Percentiles rank a stretch among this genome's conserved stretches.
These are phyloP conservation scores for Troides oblongomaculatus DNA, from an alignment of 2,888 invertebrate species.

Conservation along the genomic window DNA sequence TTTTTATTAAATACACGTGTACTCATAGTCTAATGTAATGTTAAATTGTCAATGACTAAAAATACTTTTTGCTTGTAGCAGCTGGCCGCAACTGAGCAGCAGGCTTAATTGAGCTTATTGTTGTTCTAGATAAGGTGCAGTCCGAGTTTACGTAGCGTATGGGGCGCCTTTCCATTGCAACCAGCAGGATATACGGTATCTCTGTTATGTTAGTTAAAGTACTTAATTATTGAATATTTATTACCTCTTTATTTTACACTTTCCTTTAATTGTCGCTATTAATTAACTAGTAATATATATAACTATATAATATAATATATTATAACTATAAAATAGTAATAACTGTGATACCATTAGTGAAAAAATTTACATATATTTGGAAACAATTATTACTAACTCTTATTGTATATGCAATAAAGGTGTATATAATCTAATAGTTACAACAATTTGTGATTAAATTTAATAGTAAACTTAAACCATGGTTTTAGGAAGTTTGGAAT, in stretches of 20 bases:
- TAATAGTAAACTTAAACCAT: too few relatives aligned
- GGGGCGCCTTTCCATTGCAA: conserved; percentile 1
- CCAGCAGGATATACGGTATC: conserved; percentile 1
- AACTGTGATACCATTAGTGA: background rate
- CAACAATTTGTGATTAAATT: too few relatives aligned
- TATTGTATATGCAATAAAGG: too few relatives aligned
- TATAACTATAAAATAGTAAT: background rate
- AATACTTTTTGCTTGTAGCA: conserved; percentile 5
- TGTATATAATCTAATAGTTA: too few relatives aligned
- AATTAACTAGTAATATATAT: too few relatives aligned
- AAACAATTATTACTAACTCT: too few relatives aligned
- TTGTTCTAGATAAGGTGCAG: conserved; percentile 38
- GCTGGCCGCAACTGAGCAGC: conserved; percentile 17
- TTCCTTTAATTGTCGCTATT: background rate
- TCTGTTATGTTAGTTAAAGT: background rate
- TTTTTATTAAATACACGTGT: background rate
- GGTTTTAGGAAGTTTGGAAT: too few relatives aligned
- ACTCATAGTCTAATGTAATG: background rate
- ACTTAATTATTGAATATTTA: too few relatives aligned
- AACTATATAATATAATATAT: too few relatives aligned
- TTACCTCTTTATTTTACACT: too few relatives aligned
- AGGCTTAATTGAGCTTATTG: conserved; percentile 38
- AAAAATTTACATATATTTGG: background rate
- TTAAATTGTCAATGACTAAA: conserved; percentile 3
- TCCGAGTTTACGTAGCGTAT: conserved; percentile 23